Evolutionary conservation across 2,113 vertebrate genomes (phyloP).

Genomic region (Zingel zingel): DNA sequence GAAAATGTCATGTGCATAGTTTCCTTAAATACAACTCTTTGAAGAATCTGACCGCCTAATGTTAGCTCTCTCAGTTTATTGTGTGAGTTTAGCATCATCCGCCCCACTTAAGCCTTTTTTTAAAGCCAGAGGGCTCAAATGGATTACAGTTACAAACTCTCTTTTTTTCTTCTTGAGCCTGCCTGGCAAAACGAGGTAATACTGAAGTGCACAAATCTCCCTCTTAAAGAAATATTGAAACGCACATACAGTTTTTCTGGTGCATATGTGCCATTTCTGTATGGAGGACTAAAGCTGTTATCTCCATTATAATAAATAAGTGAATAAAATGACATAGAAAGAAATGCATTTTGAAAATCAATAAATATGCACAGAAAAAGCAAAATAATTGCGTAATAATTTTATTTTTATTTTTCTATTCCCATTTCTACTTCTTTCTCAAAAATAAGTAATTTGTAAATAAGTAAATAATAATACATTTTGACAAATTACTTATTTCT

Average conservation of each 20-base stretch:
- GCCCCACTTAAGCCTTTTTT: conserved; percentile 31
- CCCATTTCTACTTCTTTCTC: too few relatives aligned
- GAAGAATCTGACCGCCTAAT: conserved; percentile 36
- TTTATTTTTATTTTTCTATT: too few relatives aligned
- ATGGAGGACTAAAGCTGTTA: not conserved
- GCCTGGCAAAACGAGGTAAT: not conserved
- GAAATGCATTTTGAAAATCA: too few relatives aligned
- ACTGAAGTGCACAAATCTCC: not conserved
- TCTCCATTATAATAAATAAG: not conserved
- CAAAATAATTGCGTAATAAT: too few relatives aligned
- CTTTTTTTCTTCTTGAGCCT: not conserved
- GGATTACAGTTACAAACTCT: not conserved
- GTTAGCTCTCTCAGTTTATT: conserved; percentile 39
- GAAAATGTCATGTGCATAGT: conserved; percentile 61
- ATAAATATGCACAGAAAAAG: too few relatives aligned
- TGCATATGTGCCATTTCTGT: too few relatives aligned
- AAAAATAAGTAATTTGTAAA: too few relatives aligned
- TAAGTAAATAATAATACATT: too few relatives aligned
- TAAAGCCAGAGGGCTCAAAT: conserved; percentile 45
- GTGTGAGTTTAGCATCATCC: conserved; percentile 42
- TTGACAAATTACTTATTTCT: too few relatives aligned
- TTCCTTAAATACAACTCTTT: conserved; percentile 48
- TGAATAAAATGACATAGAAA: too few relatives aligned
- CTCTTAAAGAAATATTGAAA: not conserved
- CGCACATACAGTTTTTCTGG: too few relatives aligned